These are phyloP conservation scores for Leucoma salicis DNA, from an alignment of 2,888 invertebrate genomes.

Conservation along the genomic window DNA sequence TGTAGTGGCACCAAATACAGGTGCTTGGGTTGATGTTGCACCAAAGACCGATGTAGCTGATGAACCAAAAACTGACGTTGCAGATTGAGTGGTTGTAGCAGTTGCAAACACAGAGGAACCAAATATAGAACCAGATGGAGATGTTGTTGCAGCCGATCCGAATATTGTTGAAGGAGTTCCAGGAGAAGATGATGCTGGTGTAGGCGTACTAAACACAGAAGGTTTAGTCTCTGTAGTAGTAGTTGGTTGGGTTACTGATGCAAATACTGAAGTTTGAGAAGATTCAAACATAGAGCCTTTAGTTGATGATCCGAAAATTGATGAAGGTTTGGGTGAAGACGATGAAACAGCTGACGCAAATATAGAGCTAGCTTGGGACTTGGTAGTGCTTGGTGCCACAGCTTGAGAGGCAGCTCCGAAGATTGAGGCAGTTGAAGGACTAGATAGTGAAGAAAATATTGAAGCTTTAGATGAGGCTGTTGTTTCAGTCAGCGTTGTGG, in stretches of 20 bases:
- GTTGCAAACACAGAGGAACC: conserved; percentile 36
- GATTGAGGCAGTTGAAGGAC: conserved; percentile 42
- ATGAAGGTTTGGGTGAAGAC: conserved; percentile 21
- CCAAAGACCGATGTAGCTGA: conserved; percentile 43
- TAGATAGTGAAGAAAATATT: conserved; percentile 23
- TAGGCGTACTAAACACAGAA: conserved; percentile 36
- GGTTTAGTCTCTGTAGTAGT: conserved; percentile 28
- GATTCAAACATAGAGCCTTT: conserved; percentile 32
- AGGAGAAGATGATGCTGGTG: conserved; percentile 36
- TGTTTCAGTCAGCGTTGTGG: conserved; percentile 13
- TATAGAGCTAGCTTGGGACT: conserved; percentile 30
- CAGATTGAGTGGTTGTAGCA: conserved; percentile 20
- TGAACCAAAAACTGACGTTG: conserved; percentile 36
- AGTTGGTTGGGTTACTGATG: conserved; percentile 27
- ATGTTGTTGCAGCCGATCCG: conserved; percentile 27
- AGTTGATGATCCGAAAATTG: conserved; percentile 27
- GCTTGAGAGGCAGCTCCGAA: conserved; percentile 47
- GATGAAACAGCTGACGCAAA: conserved; percentile 31
- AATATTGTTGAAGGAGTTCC: conserved; percentile 29
- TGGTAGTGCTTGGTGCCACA: conserved; percentile 33
- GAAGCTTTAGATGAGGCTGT: conserved; percentile 18
- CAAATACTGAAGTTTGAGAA: conserved; percentile 31
- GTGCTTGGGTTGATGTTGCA: conserved; percentile 34
- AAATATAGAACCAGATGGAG: conserved; percentile 36
- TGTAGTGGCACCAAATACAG: conserved; percentile 38